phyloP scores from a whole-genome alignment of 2,888 invertebrate species.

The Drosophila limbata region DNA sequence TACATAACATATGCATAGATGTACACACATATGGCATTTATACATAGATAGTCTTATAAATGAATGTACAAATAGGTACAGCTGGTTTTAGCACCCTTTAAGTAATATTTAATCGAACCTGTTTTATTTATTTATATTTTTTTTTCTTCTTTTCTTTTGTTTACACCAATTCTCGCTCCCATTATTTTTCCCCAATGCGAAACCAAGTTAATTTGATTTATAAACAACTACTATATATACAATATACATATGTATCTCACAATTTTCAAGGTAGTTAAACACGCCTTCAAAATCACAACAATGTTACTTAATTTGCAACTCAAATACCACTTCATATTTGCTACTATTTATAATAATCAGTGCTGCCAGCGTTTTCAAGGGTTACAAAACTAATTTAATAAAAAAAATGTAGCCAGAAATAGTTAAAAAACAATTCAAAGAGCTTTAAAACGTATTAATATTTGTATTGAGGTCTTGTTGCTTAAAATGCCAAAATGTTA shows the following conservation, averaged over 20 bases:
- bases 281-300: slow-evolving; percentile 13
- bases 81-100: slow-evolving; percentile 37
- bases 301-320: background rate
- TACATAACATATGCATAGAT: slow-evolving; percentile 1
- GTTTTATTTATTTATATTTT: slow-evolving; percentile 36
- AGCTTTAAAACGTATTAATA: too few species aligned
- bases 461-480: too few species aligned
- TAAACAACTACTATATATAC: slow-evolving; percentile 3
- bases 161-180: slow-evolving; percentile 1
- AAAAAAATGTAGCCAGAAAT: background rate
- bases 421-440: background rate
- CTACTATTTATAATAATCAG: background rate
- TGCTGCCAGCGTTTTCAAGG: background rate
- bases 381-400: background rate
- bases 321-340: slow-evolving; percentile 6
- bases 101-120: slow-evolving; percentile 32
- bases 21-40: background rate
- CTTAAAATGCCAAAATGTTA: too few species aligned
- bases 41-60: slow-evolving; percentile 4
- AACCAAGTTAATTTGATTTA: slow-evolving; percentile 42
- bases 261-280: slow-evolving; percentile 23
- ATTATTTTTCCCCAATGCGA: background rate
- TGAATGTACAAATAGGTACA: slow-evolving; percentile 27
- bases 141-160: background rate
- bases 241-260: background rate